Evolutionary conservation across 2,797 vertebrate genomes (phyloP).

Genomic region (Sorex maritimensis): DNA sequence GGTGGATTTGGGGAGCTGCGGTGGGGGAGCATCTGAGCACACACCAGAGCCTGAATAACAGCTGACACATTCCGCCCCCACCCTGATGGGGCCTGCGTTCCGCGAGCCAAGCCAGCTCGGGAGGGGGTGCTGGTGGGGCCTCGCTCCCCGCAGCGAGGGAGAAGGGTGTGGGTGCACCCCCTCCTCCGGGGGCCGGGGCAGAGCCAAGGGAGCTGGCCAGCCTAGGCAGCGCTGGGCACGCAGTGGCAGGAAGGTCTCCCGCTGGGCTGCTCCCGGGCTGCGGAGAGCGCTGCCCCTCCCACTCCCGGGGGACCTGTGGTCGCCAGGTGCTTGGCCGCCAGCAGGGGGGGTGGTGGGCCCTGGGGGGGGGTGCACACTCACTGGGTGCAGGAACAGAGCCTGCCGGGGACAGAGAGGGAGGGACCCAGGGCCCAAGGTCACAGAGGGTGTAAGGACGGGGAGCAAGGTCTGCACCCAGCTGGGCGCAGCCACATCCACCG

Average conservation of each 20-base stretch:
- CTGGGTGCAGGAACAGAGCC: constrained; percentile 60
- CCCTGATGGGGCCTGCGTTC: constrained; percentile 85
- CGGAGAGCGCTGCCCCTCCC: not conserved
- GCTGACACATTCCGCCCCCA: constrained; percentile 88
- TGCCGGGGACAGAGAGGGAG: not conserved
- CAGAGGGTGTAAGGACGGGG: constrained; percentile 61
- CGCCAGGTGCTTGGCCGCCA: constrained; percentile 16
- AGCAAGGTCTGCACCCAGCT: not conserved
- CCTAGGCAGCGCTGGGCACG: not conserved
- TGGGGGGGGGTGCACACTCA: not conserved
- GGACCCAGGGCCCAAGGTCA: constrained; percentile 78
- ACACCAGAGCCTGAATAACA: constrained; percentile 88
- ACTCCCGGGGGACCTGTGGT: not conserved
- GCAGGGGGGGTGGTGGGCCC: not conserved
- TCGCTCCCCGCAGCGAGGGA: not conserved
- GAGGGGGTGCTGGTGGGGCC: constrained; percentile 51
- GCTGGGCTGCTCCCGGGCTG: constrained; percentile 47
- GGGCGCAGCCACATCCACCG: not conserved
- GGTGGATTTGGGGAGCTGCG: constrained; percentile 89
- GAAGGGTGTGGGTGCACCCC: constrained; percentile 14
- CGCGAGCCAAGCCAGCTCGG: constrained; percentile 73
- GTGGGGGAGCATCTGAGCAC: constrained; percentile 90
- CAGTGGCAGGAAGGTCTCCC: not conserved
- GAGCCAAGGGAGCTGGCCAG: constrained; percentile 1
- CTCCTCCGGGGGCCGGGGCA: not conserved